These are phyloP conservation scores for Ceratothoa steindachneri DNA, from an alignment of 2,888 invertebrate species.

Conservation along the genomic window DNA sequence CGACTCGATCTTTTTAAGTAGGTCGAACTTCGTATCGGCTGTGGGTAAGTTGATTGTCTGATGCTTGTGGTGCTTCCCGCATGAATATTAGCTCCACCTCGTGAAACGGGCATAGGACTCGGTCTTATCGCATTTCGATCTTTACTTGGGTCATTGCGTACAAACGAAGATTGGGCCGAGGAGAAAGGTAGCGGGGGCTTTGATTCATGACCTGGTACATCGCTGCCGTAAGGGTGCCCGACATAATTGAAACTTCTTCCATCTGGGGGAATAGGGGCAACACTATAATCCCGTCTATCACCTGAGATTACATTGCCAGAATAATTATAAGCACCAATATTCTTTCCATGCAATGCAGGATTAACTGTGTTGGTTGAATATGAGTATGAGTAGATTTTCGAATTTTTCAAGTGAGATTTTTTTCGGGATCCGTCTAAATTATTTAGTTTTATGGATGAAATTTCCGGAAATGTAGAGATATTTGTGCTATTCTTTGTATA, in stretches of 20 bases:
- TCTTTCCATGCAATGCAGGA: neutral
- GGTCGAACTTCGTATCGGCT: neutral
- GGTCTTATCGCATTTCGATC: neutral
- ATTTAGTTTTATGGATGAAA: neutral
- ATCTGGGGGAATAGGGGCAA: slow-evolving; percentile 15
- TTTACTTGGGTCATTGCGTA: neutral
- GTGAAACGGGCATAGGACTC: neutral
- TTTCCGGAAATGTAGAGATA: neutral
- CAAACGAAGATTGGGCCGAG: neutral
- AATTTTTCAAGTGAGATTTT: neutral
- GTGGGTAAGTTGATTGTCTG: slow-evolving; percentile 12
- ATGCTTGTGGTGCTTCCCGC: slow-evolving; percentile 11
- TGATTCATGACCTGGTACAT: slow-evolving; percentile 32
- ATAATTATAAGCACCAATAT: neutral
- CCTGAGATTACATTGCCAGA: neutral
- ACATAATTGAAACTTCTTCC: slow-evolving; percentile 37
- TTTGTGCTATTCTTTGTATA: neutral
- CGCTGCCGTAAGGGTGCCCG: slow-evolving; percentile 36
- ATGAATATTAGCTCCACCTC: neutral
- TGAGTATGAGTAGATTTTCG: neutral
- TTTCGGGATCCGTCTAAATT: neutral
- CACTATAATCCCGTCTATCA: slow-evolving; percentile 13
- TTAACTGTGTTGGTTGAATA: neutral
- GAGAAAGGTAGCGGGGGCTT: slow-evolving; percentile 10
- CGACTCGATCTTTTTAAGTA: neutral